Evolutionary conservation across 2,888 invertebrate genomes (phyloP), one percentile per base, ranked within the genome.

Genomic region (Neria commutata): DNA sequence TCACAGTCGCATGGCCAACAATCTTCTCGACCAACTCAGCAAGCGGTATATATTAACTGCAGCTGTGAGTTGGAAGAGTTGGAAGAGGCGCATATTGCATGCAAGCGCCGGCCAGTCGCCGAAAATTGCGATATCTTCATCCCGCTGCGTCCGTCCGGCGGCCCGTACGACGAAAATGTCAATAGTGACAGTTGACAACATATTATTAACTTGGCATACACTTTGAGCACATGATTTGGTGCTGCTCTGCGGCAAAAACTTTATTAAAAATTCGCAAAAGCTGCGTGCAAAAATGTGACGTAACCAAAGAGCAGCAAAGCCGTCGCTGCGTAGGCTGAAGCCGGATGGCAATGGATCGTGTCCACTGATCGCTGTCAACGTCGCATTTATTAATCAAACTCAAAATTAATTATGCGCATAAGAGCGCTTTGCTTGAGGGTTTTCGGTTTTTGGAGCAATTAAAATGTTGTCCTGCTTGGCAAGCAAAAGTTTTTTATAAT

Each of bases 351-450:
- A 55, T 54, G 54, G 24, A 49, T 42, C n/a, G 29, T 17, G 40
- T 42, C 21, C 37, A n/a, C n/a, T n/a, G 37, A 4, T 37, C 37
- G 37, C 37, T 37, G 37, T 33, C 19, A 47, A 19, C 50, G 54
- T 61, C 60, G 50, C 58, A 60, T 58, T 67, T 70, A 71, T 72
- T 73, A 71, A 72, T 73, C 72, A 72, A 72, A 68, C 64, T 64
- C 54, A 49, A 68, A 69, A 69, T 72, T 71, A 70, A 70, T 71
- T 72, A 71, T 68, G 69, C 66, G 63, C 48, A 56, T 24, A 59
- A 53, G 42, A 19, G 17, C 42, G 42, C 5, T 3, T 17, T 5
- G 42, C 42, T 42, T 21, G 14, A 42, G 42, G 42, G 19, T 42
- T 21, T 17, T 17, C 21, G 19, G 42, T n/a, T n/a, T n/a, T n/a